These are phyloP conservation scores for Cinclus mexicanus DNA, from an alignment of 2,113 vertebrate genomes.

Conservation along the genomic window DNA sequence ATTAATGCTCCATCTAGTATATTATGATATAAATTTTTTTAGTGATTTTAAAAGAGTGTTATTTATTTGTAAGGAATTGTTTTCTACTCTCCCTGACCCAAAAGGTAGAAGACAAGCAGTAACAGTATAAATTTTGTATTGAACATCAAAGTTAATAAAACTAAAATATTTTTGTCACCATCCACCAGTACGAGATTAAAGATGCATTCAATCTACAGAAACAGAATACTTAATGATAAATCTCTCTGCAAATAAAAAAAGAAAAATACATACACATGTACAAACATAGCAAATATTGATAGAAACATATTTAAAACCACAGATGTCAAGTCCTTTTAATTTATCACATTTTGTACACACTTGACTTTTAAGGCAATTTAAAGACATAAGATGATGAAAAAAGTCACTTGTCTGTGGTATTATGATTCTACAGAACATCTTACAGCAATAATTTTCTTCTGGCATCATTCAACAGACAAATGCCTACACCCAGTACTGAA, in stretches of 20 bases:
- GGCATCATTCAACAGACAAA: background rate
- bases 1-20: background rate
- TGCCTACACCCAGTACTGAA: background rate
- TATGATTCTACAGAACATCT: background rate
- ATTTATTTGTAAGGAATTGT: background rate
- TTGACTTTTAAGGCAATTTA: background rate
- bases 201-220: background rate
- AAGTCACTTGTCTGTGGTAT: background rate
- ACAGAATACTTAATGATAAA: background rate
- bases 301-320: background rate
- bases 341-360: background rate
- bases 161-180: background rate
- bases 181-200: background rate
- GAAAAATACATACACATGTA: fast-evolving
- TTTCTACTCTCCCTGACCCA: background rate
- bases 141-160: background rate
- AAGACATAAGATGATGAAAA: background rate
- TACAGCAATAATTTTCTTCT: background rate
- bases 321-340: background rate
- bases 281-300: background rate
- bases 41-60: no score
- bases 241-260: background rate
- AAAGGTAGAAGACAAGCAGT: background rate
- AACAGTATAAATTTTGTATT: background rate
- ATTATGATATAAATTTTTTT: background rate